These are phyloP conservation scores for Netelia inedita DNA, from an alignment of 2,888 invertebrate species.

Conservation along the genomic window DNA sequence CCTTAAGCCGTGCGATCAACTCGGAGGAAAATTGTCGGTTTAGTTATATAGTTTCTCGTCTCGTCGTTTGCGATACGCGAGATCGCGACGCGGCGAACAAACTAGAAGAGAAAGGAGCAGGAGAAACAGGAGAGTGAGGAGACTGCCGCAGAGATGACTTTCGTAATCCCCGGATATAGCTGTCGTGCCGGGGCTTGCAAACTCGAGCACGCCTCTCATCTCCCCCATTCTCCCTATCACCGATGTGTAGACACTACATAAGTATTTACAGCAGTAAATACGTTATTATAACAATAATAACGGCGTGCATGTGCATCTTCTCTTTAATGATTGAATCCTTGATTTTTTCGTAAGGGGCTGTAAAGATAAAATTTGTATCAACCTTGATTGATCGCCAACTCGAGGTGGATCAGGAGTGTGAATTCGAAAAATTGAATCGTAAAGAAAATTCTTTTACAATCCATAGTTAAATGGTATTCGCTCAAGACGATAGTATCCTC, in stretches of 20 bases:
- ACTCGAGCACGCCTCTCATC: constrained; percentile 57
- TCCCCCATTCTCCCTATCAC: constrained; percentile 59
- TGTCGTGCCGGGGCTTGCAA: constrained; percentile 60
- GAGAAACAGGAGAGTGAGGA: constrained; percentile 10
- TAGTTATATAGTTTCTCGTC: constrained; percentile 74
- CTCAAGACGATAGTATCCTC: no score
- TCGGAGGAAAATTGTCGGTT: constrained; percentile 75
- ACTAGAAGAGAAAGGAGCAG: constrained; percentile 63
- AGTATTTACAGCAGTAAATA: constrained; percentile 1
- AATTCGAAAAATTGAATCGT: not conserved
- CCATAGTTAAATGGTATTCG: no score
- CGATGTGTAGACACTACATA: constrained; percentile 19
- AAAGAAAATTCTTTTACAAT: no score
- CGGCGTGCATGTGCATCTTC: constrained; percentile 7
- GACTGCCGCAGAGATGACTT: constrained; percentile 64
- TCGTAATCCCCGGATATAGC: constrained; percentile 68
- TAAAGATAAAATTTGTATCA: not conserved
- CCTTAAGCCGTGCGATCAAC: constrained; percentile 76
- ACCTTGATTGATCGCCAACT: not conserved
- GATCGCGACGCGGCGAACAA: constrained; percentile 58
- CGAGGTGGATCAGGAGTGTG: not conserved
- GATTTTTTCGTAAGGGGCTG: not conserved
- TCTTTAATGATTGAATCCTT: not conserved
- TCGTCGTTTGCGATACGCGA: constrained; percentile 56
- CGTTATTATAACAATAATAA: constrained; percentile 20